These are phyloP conservation scores for Streblospio benedicti DNA, from an alignment of 1,140 invertebrate species.

Conservation along the genomic window DNA sequence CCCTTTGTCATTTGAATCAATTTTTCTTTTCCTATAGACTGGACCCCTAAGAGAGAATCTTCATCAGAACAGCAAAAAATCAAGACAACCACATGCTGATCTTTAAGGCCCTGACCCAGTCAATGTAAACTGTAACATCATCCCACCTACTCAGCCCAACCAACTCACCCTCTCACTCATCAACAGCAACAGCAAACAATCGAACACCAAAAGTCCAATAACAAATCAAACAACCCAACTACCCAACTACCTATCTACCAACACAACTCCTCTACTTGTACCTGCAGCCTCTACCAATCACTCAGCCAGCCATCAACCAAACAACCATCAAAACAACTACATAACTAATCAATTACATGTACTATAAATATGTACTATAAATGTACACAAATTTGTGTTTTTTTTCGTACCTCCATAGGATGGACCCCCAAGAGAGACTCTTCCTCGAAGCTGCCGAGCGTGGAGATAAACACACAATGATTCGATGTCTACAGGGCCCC, in stretches of 20 bases:
- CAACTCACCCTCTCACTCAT: constrained; percentile 26
- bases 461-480: constrained; percentile 52
- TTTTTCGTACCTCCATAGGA: no score
- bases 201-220: neutral
- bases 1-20: no score
- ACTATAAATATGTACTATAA: constrained; percentile 25
- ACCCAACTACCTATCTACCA: neutral
- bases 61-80: constrained; percentile 53
- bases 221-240: neutral
- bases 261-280: neutral
- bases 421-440: constrained; percentile 46
- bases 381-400: no score
- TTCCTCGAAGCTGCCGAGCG: constrained; percentile 55
- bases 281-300: neutral
- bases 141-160: constrained; percentile 52
- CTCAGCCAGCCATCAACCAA: neutral
- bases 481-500: constrained; percentile 43
- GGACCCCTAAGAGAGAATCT: constrained; percentile 48
- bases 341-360: neutral
- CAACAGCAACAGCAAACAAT: no score
- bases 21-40: no score
- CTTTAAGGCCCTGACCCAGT: constrained; percentile 47
- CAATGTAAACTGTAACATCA: constrained; percentile 54
- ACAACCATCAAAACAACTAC: neutral
- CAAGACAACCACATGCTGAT: constrained; percentile 51